Evolutionary conservation across 2,888 invertebrate genomes (phyloP), one percentile per base, ranked within the genome.

Genomic region (Cephus sareptanus): DNA sequence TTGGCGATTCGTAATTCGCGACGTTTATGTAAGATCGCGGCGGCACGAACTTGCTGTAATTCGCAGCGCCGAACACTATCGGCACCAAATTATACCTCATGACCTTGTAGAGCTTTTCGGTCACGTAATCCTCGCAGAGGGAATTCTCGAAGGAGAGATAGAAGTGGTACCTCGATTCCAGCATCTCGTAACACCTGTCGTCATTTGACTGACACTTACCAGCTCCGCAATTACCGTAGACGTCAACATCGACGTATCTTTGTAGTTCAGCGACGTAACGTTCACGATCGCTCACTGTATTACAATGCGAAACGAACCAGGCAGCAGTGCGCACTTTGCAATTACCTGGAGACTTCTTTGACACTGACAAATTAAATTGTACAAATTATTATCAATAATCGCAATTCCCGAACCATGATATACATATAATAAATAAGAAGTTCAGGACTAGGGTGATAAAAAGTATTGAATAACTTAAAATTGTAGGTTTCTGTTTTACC

Each of bases 141-240:
- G 95, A 95, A 88, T 95, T 95, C 88, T 95, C 95, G 85, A 95
- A 93, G 0, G 93, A 93, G 70, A 95, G 88, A 84, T 95, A 95
- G 87, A 95, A 95, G 87, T 94, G 94, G 88, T 95, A 95, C 76
- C 93, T 92, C 77, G 89, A 90, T 81, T 90, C 92, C 30, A 93
- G 77, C 56, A 90, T 90, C 86, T 91, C 91, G 77, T 91, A 91
- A 79, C 93, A 93, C 56, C 85, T 86, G 69, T 84, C 86, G 0
- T 81, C 71, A 4, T 70, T 70, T 4, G 12, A 12, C 73, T n/a
- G n/a, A 69, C 74, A 73, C 23, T 12, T 23, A 12, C 35, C 40
- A 34, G 4, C 11, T 0, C 94, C 94, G 86, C 94, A 94, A 37
- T 91, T 87, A 0, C 94, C 94, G 83, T 89, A 94, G 30, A 94